Evolutionary conservation across 2,797 vertebrate genomes (phyloP), one percentile per base, ranked within the genome.

Genomic region (Leucoraja ocellata): DNA sequence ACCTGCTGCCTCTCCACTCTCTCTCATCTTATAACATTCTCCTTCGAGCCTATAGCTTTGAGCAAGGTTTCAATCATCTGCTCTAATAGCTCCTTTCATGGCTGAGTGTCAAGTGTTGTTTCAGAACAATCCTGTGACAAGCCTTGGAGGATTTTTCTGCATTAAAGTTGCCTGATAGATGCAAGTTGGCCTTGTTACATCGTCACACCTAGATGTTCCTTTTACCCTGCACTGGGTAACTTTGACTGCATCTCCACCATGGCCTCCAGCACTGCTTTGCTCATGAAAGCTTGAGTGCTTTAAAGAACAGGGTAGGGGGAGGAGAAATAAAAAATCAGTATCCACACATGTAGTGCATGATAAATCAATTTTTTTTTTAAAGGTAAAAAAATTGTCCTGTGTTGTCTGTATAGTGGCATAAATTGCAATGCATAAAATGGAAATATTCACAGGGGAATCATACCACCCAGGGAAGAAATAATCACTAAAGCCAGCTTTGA

Each of bases 221-320:
- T 88, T 28, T 63, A 6, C n/a, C 84, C 2, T n/a, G n/a, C 61
- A 65, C 32, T 88, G 84, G 7, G 18, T n/a, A 65, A 88, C 10
- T 88, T 18, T n/a, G 61, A 65, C 84, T 65, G 58, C 16, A 88
- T 32, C 84, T 14, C 61, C n/a, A 61, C 10, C 61, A 32, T 13
- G 7, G 84, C 61, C 84, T 88, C 84, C 63, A 88, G 61, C 18
- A 32, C 84, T 88, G 63, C 61, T 88, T 88, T 88, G 36, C 63
- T 88, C 63, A 18, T 36, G n/a, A 16, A 36, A 88, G 61, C 61
- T 68, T 36, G 68, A 88, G 54, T 14, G n/a, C 84, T 68, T 88
- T 68, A 88, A 65, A 88, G 28, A 88, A 68, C 6, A 14, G 63
- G 65, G 65, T 5, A 16, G 65, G 65, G 9, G 65, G 18, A 21